Conservation (phyloP, 2,888 invertebrate genomes). For the Meteorus colon region DNA sequence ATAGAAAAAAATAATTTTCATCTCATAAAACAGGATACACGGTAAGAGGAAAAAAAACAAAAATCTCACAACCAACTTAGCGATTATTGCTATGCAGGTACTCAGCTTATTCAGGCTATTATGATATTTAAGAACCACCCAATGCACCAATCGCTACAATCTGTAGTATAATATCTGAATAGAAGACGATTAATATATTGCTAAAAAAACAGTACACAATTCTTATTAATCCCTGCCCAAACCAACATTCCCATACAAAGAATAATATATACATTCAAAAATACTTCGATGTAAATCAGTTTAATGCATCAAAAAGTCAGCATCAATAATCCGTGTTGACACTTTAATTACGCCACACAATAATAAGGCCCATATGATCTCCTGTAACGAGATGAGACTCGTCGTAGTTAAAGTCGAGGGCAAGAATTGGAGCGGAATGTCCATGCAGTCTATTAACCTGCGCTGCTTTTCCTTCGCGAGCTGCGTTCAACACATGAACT, state of each 20-base stretch:
- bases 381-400: constrained; percentile 90
- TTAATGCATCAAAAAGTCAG: not conserved
- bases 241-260: constrained; percentile 1
- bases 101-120: constrained; percentile 31
- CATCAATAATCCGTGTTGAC: not conserved
- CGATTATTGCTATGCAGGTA: constrained; percentile 43
- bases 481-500: constrained; percentile 67
- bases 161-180: constrained; percentile 59
- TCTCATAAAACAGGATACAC: constrained; percentile 24
- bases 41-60: constrained; percentile 31
- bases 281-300: not conserved
- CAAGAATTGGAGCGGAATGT: constrained; percentile 87
- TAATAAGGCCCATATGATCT: constrained; percentile 86
- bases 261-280: constrained; percentile 4
- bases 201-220: constrained; percentile 56
- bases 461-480: constrained; percentile 72
- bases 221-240: not conserved
- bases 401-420: constrained; percentile 91
- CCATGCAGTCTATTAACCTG: constrained; percentile 81
- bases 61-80: constrained; percentile 44
- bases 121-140: constrained; percentile 27
- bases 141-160: constrained; percentile 53
- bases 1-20: not conserved
- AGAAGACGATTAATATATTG: constrained; percentile 70
- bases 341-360: constrained; percentile 78